Evolutionary conservation across 2,888 invertebrate species (phyloP).

Genomic region (Amphipyra berbera): DNA sequence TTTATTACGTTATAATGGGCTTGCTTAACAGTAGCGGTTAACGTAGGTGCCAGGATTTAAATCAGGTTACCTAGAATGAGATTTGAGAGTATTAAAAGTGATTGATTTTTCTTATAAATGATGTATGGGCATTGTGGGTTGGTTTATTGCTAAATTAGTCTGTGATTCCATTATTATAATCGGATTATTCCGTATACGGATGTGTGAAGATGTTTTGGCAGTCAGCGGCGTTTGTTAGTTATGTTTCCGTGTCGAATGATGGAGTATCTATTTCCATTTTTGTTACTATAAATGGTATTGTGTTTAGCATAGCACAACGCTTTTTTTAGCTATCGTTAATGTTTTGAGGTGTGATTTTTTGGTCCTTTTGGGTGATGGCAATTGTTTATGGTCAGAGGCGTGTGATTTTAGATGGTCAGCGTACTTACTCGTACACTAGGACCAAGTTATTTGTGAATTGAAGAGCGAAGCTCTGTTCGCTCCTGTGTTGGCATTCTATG

Average conservation of each 20-base stretch:
- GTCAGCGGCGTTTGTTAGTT: slow-evolving; percentile 30
- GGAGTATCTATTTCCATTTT: slow-evolving; percentile 14
- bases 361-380: not conserved
- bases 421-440: too few species aligned
- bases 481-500: too few species aligned
- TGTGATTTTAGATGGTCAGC: slow-evolving; percentile 2
- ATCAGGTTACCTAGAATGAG: slow-evolving; percentile 63
- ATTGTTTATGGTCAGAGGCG: not conserved
- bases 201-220: slow-evolving; percentile 44
- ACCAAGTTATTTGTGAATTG: too few species aligned
- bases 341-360: not conserved
- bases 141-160: slow-evolving; percentile 48
- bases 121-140: slow-evolving; percentile 41
- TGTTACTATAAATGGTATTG: slow-evolving; percentile 1
- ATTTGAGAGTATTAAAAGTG: slow-evolving; percentile 51
- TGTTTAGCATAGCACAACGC: slow-evolving; percentile 2
- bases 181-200: slow-evolving; percentile 51
- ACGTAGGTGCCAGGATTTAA: slow-evolving; percentile 59
- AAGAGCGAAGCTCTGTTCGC: too few species aligned
- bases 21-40: slow-evolving; percentile 80
- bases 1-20: slow-evolving; percentile 81
- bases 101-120: slow-evolving; percentile 58
- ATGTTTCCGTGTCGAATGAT: slow-evolving; percentile 26
- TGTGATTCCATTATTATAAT: slow-evolving; percentile 52
- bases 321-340: slow-evolving; percentile 5